Percentiles rank a stretch among this genome's conserved stretches.
These are phyloP conservation scores for Vicugna pacos DNA, from an alignment of 2,113 vertebrate genomes.

Conservation along the genomic window DNA sequence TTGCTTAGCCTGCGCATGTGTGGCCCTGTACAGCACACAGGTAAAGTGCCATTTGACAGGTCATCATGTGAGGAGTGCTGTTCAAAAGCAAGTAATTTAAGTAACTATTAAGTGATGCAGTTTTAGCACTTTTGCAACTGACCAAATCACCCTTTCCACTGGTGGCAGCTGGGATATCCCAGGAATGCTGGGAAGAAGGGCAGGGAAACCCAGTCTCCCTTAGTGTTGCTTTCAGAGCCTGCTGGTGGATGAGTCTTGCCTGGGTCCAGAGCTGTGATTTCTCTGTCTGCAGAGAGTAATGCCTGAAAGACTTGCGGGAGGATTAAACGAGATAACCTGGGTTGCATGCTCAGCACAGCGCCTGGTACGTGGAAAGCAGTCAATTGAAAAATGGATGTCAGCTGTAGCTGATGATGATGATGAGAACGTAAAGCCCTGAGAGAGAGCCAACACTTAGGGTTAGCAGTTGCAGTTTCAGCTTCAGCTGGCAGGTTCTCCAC, in stretches of 20 bases:
- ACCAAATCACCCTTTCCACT: background rate
- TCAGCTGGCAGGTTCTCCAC: background rate
- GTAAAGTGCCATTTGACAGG: slow-evolving; percentile 55
- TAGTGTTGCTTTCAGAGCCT: background rate
- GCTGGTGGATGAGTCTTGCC: background rate
- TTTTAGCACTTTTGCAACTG: background rate
- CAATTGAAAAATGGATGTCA: background rate
- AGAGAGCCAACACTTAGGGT: background rate
- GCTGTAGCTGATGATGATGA: background rate
- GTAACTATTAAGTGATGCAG: background rate
- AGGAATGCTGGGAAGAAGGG: background rate
- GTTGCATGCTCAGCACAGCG: background rate
- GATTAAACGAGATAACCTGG: background rate
- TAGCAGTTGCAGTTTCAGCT: background rate
- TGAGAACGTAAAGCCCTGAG: background rate
- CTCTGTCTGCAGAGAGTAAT: background rate
- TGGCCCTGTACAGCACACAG: slow-evolving; percentile 1
- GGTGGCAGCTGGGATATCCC: background rate
- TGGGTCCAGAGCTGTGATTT: background rate
- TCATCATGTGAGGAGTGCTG: background rate
- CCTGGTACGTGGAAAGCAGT: background rate
- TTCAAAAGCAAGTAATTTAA: slow-evolving; percentile 26
- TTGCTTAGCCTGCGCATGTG: background rate
- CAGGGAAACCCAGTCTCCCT: background rate
- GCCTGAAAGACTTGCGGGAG: background rate